Evolutionary conservation across 2,888 invertebrate species (phyloP).

Genomic region (Drosophila helvetica): DNA sequence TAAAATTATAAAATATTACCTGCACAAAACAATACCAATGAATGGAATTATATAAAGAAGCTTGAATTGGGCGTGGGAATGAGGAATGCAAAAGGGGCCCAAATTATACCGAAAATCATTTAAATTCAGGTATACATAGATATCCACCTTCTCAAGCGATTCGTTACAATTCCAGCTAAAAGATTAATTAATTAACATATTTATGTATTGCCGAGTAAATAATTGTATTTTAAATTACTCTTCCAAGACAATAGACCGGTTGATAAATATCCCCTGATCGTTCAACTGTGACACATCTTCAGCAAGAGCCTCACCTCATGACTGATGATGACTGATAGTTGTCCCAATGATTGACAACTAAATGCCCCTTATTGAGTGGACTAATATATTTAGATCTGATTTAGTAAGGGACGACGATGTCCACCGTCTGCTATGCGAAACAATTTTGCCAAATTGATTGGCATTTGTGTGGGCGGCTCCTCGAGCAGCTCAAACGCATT

Average conservation of each 20-base stretch:
- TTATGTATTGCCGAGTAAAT: too few relatives aligned
- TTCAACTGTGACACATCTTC: too few relatives aligned
- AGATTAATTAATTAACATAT: not conserved
- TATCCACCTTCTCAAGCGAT: too few relatives aligned
- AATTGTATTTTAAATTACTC: too few relatives aligned
- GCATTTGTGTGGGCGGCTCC: not conserved
- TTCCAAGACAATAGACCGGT: too few relatives aligned
- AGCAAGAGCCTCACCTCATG: not conserved
- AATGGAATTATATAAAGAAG: not conserved
- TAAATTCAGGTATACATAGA: too few relatives aligned
- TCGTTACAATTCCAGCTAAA: not conserved
- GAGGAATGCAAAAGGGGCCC: not conserved
- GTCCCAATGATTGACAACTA: not conserved
- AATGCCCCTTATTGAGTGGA: not conserved
- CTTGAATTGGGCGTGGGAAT: not conserved
- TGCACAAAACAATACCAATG: not conserved
- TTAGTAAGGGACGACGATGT: slow-evolving; percentile 8
- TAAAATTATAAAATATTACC: too few relatives aligned
- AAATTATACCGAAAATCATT: too few relatives aligned
- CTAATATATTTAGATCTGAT: slow-evolving; percentile 11
- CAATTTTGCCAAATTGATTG: slow-evolving; percentile 36
- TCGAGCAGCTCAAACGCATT: not conserved
- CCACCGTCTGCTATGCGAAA: slow-evolving; percentile 21
- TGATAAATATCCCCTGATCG: too few relatives aligned
- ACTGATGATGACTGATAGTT: not conserved